Conservation (phyloP, 1,140 invertebrate genomes). For the Ips typographus region DNA sequence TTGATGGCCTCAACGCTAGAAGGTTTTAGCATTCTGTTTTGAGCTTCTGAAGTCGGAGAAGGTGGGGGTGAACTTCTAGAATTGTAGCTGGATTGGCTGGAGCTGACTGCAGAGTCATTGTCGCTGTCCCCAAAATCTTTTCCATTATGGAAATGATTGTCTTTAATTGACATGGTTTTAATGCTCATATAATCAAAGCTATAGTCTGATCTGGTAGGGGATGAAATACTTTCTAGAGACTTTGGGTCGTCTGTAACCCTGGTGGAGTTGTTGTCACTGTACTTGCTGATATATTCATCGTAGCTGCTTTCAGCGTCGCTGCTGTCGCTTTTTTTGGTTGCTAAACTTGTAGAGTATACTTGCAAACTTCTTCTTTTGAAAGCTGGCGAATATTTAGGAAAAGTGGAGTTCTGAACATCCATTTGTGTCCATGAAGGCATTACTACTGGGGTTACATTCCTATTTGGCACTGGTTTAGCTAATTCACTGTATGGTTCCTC, state of each 20-base stretch:
- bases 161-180: constrained; percentile 38
- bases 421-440: constrained; percentile 55
- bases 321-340: constrained; percentile 49
- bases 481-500: constrained; percentile 19
- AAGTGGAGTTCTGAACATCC: constrained; percentile 48
- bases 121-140: constrained; percentile 70
- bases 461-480: not conserved
- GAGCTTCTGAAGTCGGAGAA: constrained; percentile 49
- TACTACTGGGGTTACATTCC: constrained; percentile 20
- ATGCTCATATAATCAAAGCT: constrained; percentile 56
- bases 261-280: constrained; percentile 26
- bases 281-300: constrained; percentile 34
- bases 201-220: constrained; percentile 58
- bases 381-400: constrained; percentile 81
- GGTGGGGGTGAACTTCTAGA: constrained; percentile 69
- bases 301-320: constrained; percentile 45
- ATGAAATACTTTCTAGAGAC: constrained; percentile 63
- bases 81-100: constrained; percentile 70
- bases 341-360: constrained; percentile 58
- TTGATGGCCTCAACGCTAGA: constrained; percentile 80
- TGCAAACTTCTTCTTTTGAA: constrained; percentile 76
- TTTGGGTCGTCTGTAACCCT: constrained; percentile 51
- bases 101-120: constrained; percentile 83
- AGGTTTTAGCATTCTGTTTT: constrained; percentile 68
- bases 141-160: constrained; percentile 36